Evolutionary conservation across 2,888 invertebrate species (phyloP), one percentile per base, ranked within the genome.

Genomic region (Calephelis perditalis): DNA sequence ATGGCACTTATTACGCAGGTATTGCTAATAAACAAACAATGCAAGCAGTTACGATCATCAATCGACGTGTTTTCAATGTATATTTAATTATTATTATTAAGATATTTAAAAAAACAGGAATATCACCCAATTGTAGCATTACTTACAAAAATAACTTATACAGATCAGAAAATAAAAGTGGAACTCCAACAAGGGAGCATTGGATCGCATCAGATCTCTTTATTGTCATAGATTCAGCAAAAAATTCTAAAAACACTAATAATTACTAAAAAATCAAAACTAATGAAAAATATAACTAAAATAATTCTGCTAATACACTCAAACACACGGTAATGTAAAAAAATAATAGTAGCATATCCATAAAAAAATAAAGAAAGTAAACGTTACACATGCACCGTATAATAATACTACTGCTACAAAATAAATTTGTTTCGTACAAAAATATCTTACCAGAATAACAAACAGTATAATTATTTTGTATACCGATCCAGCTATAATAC

Each of bases 211-310:
- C 91, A 92, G 92, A 93, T 93, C 92, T 92, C 83, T 87, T 80
- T 89, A 91, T 89, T 91, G 91, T 91, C 92, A 92, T 87, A 89
- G 85, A 87, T 87, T 87, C 86, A 85, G 85, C 81, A 77, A 83
- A 85, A 82, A 74, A 86, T 83, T 80, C 65, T 79, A 92, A 91
- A 80, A 82, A 75, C 83, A 86, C 90, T 88, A 91, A 81, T 79
- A 70, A 80, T 84, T 86, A 87, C 78, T 78, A 84, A 87, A 49
- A 78, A 88, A 81, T 79, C 78, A 80, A 85, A 88, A 79, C 77
- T 82, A 82, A 82, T 78, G 74, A 81, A 84, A 37, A 85, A 87
- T 83, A 81, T 73, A 88, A 87, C 88, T 88, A 89, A 87, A 88
- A 87, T 89, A 90, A 87, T 89, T 89, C 81, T 80, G 79, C 87